Evolutionary conservation across 2,888 invertebrate species (phyloP).

Genomic region (Leptinotarsa tumamoca): DNA sequence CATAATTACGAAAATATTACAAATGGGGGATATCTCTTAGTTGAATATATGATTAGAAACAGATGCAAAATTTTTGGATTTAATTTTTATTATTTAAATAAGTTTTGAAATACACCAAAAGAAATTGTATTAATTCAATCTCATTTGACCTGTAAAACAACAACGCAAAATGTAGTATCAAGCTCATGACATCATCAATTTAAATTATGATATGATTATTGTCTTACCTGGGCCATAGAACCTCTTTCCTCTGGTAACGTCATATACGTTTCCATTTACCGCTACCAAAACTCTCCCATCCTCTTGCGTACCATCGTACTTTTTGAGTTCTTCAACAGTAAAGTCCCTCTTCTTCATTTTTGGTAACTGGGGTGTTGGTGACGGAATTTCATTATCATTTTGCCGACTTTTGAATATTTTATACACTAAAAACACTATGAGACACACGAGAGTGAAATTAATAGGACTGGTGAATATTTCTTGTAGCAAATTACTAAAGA

Average conservation of each 20-base stretch:
- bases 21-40: no score
- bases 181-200: slow-evolving; percentile 38
- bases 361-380: slow-evolving; percentile 75
- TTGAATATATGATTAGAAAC: no score
- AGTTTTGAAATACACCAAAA: no score
- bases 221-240: slow-evolving; percentile 93
- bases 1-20: background rate
- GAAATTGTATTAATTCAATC: background rate
- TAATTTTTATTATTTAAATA: no score
- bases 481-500: slow-evolving; percentile 63
- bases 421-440: slow-evolving; percentile 79
- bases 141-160: background rate
- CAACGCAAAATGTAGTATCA: slow-evolving; percentile 9
- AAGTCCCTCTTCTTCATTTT: slow-evolving; percentile 91
- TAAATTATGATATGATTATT: background rate
- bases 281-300: slow-evolving; percentile 92
- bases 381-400: slow-evolving; percentile 58
- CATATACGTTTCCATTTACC: slow-evolving; percentile 95
- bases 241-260: slow-evolving; percentile 89
- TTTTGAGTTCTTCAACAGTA: slow-evolving; percentile 86
- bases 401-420: slow-evolving; percentile 77
- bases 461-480: slow-evolving; percentile 80
- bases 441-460: slow-evolving; percentile 76
- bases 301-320: slow-evolving; percentile 86
- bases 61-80: no score